Conservation (phyloP, 2,797 vertebrate species). For the Vireo griseus region DNA sequence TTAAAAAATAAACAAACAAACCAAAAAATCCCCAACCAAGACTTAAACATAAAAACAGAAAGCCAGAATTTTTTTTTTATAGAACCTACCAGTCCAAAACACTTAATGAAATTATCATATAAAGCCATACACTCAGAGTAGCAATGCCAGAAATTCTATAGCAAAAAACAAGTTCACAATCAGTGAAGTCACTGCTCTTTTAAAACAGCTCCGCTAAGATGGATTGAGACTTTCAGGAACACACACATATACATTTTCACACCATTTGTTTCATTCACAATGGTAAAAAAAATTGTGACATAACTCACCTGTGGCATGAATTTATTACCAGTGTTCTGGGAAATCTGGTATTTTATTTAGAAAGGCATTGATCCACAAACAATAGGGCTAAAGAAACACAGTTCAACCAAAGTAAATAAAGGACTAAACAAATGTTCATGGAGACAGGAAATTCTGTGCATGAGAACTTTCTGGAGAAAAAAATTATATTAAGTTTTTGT, state of each 20-base stretch:
- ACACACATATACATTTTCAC: accelerated
- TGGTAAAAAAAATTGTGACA: neutral
- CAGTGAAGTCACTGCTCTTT: neutral
- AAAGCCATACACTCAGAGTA: neutral
- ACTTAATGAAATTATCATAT: neutral
- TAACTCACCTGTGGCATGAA: neutral
- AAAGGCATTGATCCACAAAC: constrained; percentile 3
- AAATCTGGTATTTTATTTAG: neutral
- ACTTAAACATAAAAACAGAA: neutral
- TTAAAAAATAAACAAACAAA: neutral
- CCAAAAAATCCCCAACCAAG: neutral
- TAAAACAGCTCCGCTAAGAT: neutral
- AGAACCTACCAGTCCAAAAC: neutral
- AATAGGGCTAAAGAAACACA: neutral
- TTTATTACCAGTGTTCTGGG: neutral
- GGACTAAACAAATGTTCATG: neutral
- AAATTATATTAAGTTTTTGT: constrained; percentile 21
- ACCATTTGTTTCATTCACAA: neutral
- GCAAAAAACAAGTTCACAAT: neutral
- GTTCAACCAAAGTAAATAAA: constrained; percentile 1
- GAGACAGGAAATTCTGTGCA: constrained; percentile 47
- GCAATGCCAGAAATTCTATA: neutral
- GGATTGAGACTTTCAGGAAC: neutral
- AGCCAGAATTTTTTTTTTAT: neutral
- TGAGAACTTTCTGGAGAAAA: constrained; percentile 2